Conservation (phyloP, 2,113 vertebrate species). For the Platysteira castanea region DNA sequence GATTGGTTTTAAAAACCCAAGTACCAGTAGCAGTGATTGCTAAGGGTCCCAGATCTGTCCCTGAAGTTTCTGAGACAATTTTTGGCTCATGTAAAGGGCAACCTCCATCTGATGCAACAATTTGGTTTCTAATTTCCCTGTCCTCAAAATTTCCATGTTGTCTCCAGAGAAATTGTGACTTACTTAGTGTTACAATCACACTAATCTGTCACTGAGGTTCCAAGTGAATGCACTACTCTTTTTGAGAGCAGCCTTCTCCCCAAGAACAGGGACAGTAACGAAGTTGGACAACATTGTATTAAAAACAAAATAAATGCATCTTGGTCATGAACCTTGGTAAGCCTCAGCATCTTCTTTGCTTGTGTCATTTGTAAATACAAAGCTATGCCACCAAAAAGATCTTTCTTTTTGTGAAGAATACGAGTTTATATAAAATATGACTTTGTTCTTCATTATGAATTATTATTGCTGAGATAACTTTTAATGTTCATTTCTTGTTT, state of each 20-base stretch:
- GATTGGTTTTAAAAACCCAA: neutral
- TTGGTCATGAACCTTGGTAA: neutral
- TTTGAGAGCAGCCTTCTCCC: neutral
- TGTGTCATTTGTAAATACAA: neutral
- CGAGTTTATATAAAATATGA: neutral
- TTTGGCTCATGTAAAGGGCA: neutral
- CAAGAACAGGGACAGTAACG: neutral
- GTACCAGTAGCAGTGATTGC: neutral
- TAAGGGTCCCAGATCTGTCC: neutral
- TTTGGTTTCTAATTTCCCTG: neutral
- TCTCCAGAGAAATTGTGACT: neutral
- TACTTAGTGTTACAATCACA: neutral
- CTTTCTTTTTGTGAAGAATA: neutral
- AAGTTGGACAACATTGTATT: neutral
- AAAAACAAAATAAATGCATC: neutral
- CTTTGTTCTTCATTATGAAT: neutral
- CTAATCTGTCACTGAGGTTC: neutral
- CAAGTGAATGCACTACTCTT: neutral
- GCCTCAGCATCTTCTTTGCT: neutral
- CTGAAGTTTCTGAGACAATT: neutral
- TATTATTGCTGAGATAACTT: neutral
- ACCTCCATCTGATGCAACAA: neutral
- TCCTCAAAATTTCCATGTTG: neutral
- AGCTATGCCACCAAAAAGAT: neutral
- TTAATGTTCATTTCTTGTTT: slow-evolving; percentile 4